Conservation (phyloP, 2,797 vertebrate species). For the Coendou prehensilis region DNA sequence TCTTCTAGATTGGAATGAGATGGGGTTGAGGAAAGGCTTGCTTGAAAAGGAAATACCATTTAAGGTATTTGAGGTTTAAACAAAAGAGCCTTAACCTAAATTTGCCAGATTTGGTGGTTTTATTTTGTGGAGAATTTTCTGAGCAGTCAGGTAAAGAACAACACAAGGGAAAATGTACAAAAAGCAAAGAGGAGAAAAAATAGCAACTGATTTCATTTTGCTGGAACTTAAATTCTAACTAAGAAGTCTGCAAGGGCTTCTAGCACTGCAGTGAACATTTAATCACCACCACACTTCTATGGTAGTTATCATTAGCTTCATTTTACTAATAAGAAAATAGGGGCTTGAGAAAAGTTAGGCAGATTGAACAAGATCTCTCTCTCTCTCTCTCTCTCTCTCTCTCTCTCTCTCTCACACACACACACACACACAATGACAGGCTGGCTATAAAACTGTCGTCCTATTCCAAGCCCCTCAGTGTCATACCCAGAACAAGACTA, state of each 20-base stretch:
- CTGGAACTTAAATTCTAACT: conserved; percentile 41
- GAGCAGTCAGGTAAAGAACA: not conserved
- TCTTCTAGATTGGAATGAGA: not conserved
- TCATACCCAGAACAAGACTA: not conserved
- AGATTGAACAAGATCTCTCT: not conserved
- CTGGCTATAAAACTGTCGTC: not conserved
- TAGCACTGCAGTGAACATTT: not conserved
- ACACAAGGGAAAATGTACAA: not conserved
- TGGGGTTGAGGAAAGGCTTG: not conserved
- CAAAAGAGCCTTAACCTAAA: not conserved
- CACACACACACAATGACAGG: not conserved
- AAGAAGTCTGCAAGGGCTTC: conserved; percentile 24
- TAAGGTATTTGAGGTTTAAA: not conserved
- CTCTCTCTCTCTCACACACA: not conserved
- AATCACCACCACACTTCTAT: conserved; percentile 1
- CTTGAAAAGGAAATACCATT: conserved; percentile 20
- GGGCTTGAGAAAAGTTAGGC: conserved; percentile 45
- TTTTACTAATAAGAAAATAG: conserved; percentile 23
- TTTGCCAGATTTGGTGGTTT: not conserved
- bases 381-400: not conserved
- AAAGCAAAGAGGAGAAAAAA: conserved; percentile 46
- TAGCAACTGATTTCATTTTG: not conserved
- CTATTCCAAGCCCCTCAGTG: not conserved
- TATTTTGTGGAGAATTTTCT: conserved; percentile 40
- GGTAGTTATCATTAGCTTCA: not conserved